phyloP scores from a whole-genome alignment of 2,797 vertebrate species.

The Pseudocheirus occidentalis region DNA sequence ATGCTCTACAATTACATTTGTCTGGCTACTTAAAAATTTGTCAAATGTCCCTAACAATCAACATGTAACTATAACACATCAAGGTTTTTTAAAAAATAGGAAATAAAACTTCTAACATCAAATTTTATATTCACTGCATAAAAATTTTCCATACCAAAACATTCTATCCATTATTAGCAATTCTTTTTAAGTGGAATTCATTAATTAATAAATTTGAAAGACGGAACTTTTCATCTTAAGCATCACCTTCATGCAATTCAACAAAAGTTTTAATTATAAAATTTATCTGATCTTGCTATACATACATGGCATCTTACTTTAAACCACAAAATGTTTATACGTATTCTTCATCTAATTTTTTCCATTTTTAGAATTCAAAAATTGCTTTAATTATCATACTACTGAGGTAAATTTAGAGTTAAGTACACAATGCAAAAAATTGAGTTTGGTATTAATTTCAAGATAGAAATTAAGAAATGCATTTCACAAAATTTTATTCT shows the following conservation, averaged over 20 bases:
- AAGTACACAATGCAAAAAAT: neutral
- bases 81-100: neutral
- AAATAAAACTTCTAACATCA: constrained; percentile 24
- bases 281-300: constrained; percentile 46
- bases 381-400: constrained; percentile 15
- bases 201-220: constrained; percentile 44
- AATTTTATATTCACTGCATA: constrained; percentile 8
- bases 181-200: constrained; percentile 21
- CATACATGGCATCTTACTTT: constrained; percentile 18
- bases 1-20: constrained; percentile 25
- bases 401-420: constrained; percentile 17
- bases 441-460: too few species aligned
- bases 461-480: constrained; percentile 14
- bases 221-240: neutral
- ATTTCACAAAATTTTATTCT: constrained; percentile 38
- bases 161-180: constrained; percentile 10
- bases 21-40: constrained; percentile 24
- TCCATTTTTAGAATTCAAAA: constrained; percentile 33
- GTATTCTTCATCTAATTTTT: neutral
- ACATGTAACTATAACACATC: constrained; percentile 41
- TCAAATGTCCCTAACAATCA: constrained; percentile 21
- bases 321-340: neutral
- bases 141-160: constrained; percentile 48
- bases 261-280: neutral
- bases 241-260: neutral